phyloP scores from a whole-genome alignment of 2,888 invertebrate genomes.

The Pristionchus entomophagus region DNA sequence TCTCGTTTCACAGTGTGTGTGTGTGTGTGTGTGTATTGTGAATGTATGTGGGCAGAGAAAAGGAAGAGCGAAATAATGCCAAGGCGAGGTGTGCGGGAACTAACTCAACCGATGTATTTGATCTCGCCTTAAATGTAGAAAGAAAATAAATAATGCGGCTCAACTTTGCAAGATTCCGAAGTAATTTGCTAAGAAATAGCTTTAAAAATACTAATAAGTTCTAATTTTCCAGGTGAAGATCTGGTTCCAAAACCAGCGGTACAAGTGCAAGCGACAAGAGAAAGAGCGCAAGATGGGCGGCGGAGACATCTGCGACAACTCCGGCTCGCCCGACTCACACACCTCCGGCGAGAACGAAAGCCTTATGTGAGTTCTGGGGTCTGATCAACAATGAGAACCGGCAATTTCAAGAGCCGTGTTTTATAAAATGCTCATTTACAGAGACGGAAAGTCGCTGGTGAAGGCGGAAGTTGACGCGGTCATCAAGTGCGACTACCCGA shows the following conservation, averaged over 20 bases:
- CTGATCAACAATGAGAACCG: background rate
- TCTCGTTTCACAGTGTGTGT: constrained; percentile 33
- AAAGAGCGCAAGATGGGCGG: constrained; percentile 93
- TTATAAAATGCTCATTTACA: background rate
- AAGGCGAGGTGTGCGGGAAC: background rate
- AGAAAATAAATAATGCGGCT: no score
- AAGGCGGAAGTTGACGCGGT: background rate
- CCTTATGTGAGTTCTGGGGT: background rate
- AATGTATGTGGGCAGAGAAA: constrained; percentile 7
- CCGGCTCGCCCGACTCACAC: constrained; percentile 35
- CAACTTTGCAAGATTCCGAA: no score
- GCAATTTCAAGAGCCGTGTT: background rate
- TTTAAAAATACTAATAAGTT: no score
- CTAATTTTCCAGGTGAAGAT: constrained; percentile 48
- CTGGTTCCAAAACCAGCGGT: constrained; percentile 89
- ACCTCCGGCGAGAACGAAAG: background rate
- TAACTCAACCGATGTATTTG: no score
- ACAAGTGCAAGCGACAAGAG: constrained; percentile 97
- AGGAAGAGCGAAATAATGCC: constrained; percentile 19
- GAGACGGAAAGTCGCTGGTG: constrained; percentile 6
- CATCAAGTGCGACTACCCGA: background rate
- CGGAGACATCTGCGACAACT: constrained; percentile 7
- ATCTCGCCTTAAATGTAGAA: no score
- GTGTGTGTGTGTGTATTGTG: no score
- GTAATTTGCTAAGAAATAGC: no score